phyloP scores from a whole-genome alignment of 2,113 vertebrate species.

The Larimichthys polyactis region DNA sequence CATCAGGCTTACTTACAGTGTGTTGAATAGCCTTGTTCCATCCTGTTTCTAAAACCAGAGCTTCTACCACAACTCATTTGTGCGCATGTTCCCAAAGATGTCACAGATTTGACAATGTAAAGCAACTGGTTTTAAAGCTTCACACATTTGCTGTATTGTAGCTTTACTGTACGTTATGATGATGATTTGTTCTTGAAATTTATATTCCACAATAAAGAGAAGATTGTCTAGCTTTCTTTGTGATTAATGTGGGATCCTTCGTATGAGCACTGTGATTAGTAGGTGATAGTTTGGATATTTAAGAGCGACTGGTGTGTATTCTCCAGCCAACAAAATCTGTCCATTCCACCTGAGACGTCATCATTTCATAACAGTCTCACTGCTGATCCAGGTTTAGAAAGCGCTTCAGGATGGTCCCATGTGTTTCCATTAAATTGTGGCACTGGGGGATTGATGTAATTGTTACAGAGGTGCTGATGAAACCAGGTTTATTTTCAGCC shows the following conservation, averaged over 20 bases:
- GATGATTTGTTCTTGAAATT: slow-evolving; percentile 53
- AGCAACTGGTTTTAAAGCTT: slow-evolving; percentile 48
- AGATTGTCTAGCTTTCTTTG: slow-evolving; percentile 51
- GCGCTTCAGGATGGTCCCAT: slow-evolving; percentile 61
- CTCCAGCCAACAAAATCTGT: neutral
- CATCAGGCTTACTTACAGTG: neutral
- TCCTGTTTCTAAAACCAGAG: slow-evolving; percentile 13
- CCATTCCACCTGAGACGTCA: neutral
- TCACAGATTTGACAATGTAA: slow-evolving; percentile 52
- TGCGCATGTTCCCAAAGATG: slow-evolving; percentile 76
- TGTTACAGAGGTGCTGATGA: slow-evolving; percentile 75
- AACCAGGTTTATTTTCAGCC: slow-evolving; percentile 73
- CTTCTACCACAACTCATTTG: slow-evolving; percentile 35
- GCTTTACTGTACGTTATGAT: slow-evolving; percentile 61
- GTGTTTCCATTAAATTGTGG: slow-evolving; percentile 74
- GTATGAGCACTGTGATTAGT: neutral
- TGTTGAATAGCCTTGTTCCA: slow-evolving; percentile 2
- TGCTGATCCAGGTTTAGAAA: slow-evolving; percentile 63
- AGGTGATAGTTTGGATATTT: neutral
- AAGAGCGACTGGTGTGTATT: neutral
- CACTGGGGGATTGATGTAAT: slow-evolving; percentile 80
- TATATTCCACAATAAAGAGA: slow-evolving; percentile 79
- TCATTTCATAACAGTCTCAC: slow-evolving; percentile 29
- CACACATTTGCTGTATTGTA: slow-evolving; percentile 62
- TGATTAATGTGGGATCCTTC: slow-evolving; percentile 7